Percentiles rank a stretch among this genome's conserved stretches.
These are phyloP conservation scores for Passer domesticus DNA, from an alignment of 2,113 vertebrate species.

Conservation along the genomic window DNA sequence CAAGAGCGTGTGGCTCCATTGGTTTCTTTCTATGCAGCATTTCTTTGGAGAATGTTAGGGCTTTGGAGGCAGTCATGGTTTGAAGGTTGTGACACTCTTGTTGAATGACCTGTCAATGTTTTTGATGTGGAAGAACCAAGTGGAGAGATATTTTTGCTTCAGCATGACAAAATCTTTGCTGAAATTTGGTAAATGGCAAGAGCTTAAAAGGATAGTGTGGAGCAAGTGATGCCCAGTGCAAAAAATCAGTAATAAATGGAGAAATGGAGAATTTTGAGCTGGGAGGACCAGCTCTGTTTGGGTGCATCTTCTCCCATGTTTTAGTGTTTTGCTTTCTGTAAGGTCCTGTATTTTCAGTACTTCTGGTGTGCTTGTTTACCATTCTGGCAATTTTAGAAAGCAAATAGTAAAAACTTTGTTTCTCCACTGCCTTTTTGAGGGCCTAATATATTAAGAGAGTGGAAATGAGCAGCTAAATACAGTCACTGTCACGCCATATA, in stretches of 20 bases:
- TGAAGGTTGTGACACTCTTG: background rate
- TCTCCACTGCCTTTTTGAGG: background rate
- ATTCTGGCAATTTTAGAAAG: background rate
- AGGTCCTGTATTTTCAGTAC: background rate
- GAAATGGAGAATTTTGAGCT: background rate
- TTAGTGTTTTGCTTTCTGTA: background rate
- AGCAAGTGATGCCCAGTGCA: background rate
- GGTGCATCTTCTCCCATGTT: background rate
- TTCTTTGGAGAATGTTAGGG: background rate
- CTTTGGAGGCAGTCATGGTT: background rate
- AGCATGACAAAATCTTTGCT: background rate
- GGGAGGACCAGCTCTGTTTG: background rate
- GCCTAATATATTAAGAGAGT: background rate
- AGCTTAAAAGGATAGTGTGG: background rate
- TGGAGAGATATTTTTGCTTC: background rate
- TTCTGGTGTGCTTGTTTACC: background rate
- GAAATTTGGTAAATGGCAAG: background rate
- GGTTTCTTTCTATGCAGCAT: background rate
- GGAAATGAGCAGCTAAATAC: background rate
- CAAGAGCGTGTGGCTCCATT: accelerated
- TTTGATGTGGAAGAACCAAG: background rate
- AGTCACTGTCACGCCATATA: background rate
- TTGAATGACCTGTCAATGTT: background rate
- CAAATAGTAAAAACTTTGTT: background rate
- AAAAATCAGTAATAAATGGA: background rate